phyloP scores from a whole-genome alignment of 2,888 invertebrate species.

The Acleris laterana region DNA sequence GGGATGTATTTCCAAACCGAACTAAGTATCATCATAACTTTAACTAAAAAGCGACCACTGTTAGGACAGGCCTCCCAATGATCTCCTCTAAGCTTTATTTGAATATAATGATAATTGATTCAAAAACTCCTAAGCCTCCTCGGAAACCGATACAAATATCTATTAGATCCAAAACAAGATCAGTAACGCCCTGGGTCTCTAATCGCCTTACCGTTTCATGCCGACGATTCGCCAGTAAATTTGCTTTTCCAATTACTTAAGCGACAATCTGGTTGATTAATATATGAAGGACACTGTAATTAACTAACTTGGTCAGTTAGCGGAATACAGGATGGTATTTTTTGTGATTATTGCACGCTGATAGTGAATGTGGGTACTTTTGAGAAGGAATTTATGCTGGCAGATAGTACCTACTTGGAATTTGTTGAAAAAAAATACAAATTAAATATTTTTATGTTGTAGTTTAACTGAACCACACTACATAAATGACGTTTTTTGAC shows the following conservation, averaged over 20 bases:
- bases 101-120: background rate
- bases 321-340: background rate
- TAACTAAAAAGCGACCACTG: too few relatives aligned
- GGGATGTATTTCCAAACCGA: too few relatives aligned
- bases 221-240: conserved; percentile 12
- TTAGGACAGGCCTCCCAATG: too few relatives aligned
- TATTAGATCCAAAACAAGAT: conserved; percentile 8
- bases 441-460: too few relatives aligned
- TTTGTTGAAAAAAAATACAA: conserved; percentile 4
- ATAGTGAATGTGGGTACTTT: conserved; percentile 20
- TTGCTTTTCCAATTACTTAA: conserved; percentile 27
- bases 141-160: conserved; percentile 12
- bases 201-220: conserved; percentile 26
- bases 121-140: background rate
- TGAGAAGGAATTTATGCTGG: conserved; percentile 33
- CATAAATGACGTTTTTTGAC: too few relatives aligned
- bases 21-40: too few relatives aligned
- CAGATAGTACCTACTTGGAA: conserved; percentile 6
- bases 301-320: conserved; percentile 1
- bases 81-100: too few relatives aligned
- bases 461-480: too few relatives aligned
- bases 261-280: conserved; percentile 22
- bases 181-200: conserved; percentile 11
- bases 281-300: background rate
- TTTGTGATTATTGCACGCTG: too few relatives aligned